Percentiles rank a stretch among this genome's conserved stretches.
Evolutionary conservation across 2,113 vertebrate genomes (phyloP).

Genomic region (Onychorhynchus coronatus): DNA sequence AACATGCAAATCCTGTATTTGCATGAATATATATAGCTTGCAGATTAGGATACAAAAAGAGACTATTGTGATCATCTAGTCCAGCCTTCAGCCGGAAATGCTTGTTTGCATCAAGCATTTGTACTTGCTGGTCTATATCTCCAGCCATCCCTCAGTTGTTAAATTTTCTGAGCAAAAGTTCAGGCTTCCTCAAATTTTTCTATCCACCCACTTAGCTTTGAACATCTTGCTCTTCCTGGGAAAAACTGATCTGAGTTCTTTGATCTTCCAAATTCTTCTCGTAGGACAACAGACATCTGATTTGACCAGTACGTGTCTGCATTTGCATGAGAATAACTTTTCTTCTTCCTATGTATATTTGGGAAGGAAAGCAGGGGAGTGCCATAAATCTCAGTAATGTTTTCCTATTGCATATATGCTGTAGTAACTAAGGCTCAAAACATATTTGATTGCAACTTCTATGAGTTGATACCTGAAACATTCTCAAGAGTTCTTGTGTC

Average conservation of each 20-base stretch:
- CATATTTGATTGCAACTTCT: background rate
- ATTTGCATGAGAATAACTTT: slow-evolving; percentile 12
- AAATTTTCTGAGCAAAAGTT: slow-evolving; percentile 1
- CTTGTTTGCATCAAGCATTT: background rate
- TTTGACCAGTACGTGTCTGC: background rate
- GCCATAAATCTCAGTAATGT: background rate
- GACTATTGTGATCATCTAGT: background rate
- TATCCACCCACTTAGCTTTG: slow-evolving; percentile 24
- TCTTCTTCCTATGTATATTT: background rate
- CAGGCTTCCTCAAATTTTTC: slow-evolving; percentile 12
- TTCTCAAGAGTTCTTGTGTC: background rate
- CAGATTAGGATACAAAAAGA: background rate
- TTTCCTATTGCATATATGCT: background rate
- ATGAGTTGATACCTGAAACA: background rate
- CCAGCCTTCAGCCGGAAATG: background rate
- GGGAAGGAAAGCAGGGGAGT: background rate
- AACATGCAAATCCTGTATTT: background rate
- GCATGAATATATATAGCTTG: background rate
- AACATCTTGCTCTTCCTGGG: slow-evolving; percentile 18
- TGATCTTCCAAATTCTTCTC: slow-evolving; percentile 6
- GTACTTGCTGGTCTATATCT: background rate
- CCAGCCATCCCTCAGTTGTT: background rate
- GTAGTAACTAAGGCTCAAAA: background rate
- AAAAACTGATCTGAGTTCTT: slow-evolving; percentile 29
- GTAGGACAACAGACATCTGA: background rate